phyloP scores from a whole-genome alignment of 2,113 vertebrate species.

The Dendrocopos noguchii region DNA sequence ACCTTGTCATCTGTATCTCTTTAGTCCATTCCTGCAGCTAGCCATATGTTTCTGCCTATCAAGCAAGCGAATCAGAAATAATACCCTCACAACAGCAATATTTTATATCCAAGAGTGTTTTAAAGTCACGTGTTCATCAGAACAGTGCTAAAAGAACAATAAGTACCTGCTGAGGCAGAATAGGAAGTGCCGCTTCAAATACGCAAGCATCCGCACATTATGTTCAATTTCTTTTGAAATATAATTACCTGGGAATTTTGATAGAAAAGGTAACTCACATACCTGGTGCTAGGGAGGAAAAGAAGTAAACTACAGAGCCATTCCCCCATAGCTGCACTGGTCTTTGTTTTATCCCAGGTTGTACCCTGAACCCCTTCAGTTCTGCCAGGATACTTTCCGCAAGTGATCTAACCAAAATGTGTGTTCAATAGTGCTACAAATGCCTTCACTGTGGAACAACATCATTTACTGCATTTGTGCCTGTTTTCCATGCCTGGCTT shows the following conservation, averaged over 20 bases:
- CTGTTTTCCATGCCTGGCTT: background rate
- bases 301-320: background rate
- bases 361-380: background rate
- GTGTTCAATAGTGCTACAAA: background rate
- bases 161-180: background rate
- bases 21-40: background rate
- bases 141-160: conserved; percentile 7
- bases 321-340: background rate
- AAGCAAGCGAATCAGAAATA: background rate
- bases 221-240: background rate
- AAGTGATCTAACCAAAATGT: background rate
- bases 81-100: background rate
- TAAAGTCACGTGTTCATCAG: background rate
- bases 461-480: background rate
- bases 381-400: background rate
- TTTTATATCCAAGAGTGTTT: background rate
- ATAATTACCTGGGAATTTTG: background rate
- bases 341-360: background rate
- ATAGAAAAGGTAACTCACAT: background rate
- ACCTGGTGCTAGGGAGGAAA: background rate
- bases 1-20: background rate
- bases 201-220: background rate
- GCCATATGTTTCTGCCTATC: background rate
- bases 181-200: background rate
- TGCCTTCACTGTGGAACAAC: fast-evolving